A percentile compares a stretch with the other conserved stretches of the same genome.
Conservation (phyloP, 92 coral and sea anemone species). For the Galaxea fascicularis region DNA sequence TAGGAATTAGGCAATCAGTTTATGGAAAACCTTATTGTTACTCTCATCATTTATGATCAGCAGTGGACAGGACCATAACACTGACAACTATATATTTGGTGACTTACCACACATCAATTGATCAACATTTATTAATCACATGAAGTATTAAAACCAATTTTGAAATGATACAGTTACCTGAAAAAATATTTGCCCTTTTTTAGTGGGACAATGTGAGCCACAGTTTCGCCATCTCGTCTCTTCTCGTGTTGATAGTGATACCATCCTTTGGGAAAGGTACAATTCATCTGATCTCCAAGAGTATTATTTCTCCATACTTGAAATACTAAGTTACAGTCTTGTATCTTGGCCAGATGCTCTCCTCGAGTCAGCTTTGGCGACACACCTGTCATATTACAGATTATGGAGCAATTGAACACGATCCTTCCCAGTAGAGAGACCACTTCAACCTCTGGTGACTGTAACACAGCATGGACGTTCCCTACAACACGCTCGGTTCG, state of each 20-base stretch:
- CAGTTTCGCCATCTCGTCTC: constrained; percentile 64
- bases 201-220: constrained; percentile 58
- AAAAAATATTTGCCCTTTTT: constrained; percentile 70
- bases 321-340: constrained; percentile 74
- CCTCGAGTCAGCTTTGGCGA: constrained; percentile 25
- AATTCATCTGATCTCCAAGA: constrained; percentile 67
- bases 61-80: no score
- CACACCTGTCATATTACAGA: constrained; percentile 71
- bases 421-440: constrained; percentile 66
- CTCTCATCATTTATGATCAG: no score
- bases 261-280: constrained; percentile 73
- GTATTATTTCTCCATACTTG: constrained; percentile 56
- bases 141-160: no score
- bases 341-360: constrained; percentile 68
- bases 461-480: constrained; percentile 60
- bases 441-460: constrained; percentile 58
- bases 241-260: constrained; percentile 59
- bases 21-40: no score
- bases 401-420: constrained; percentile 75
- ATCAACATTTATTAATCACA: no score
- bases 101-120: no score
- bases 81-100: no score
- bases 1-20: no score
- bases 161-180: constrained; percentile 52
- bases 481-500: constrained; percentile 85